Evolutionary conservation across 2,797 vertebrate genomes (phyloP), one percentile per base, ranked within the genome.

Genomic region (Hapalemur alaotrensis): DNA sequence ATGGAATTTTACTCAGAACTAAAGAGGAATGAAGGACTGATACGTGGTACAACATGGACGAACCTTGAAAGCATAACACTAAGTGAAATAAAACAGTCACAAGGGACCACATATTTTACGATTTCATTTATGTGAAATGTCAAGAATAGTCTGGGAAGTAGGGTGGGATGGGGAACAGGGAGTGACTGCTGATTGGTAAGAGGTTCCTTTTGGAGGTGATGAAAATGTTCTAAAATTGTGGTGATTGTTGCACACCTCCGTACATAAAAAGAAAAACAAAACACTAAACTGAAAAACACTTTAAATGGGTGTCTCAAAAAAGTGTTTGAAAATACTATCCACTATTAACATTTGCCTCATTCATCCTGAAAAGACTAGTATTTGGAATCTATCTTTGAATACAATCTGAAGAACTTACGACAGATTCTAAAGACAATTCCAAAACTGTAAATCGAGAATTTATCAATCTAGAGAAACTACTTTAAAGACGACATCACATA

Each of bases 341-440:
- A 84, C 7, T 84, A 35, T 95, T 93, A 93, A 93, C 70, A 81
- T 69, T 28, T 88, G 46, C 38, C 18, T 92, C 87, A 80, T 70
- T 91, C 30, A 48, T 43, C 32, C 41, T 92, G 73, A 90, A 93
- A 93, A 92, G 10, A 87, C 32, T 89, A 72, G 67, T 86, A 70
- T 46, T 88, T 91, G 41, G 28, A 91, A n/a, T 70, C 9, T 92
- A n/a, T 70, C 7, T 95, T 81, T 91, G 23, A 82, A 83, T 57
- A 52, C 61, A 90, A 81, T n/a, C 38, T 7, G 22, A 94, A 96
- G 32, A 85, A 86, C 69, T 17, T 93, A 41, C 10, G 3, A 91
- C 7, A 8, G 7, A 81, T 30, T 87, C 25, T 86, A 91, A 94
- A 89, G 54, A 79, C 38, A 95, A 80, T 83, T 86, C 38, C 48